phyloP scores from a whole-genome alignment of 2,888 invertebrate species.

The Eupithecia exiguata region DNA sequence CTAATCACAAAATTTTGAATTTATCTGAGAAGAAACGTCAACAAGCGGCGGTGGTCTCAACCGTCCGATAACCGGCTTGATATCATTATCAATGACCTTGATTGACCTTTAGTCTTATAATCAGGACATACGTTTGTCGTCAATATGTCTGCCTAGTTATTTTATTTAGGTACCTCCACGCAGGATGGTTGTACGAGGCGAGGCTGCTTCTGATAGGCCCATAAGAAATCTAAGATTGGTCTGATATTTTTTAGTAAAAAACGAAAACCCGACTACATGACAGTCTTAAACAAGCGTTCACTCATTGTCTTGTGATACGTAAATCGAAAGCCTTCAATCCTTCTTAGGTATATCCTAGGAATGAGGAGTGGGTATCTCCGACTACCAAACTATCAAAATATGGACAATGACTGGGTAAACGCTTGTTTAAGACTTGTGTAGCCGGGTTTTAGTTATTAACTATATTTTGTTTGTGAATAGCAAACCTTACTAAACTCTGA shows the following conservation, averaged over 20 bases:
- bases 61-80: conserved; percentile 13
- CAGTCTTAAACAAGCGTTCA: too few species aligned
- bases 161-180: not conserved
- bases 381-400: too few species aligned
- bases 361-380: too few species aligned
- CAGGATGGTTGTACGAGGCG: not conserved
- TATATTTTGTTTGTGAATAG: too few species aligned
- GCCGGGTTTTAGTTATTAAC: too few species aligned
- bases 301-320: too few species aligned
- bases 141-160: conserved; percentile 25
- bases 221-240: not conserved
- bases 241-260: not conserved
- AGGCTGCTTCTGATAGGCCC: not conserved
- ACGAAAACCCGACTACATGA: too few species aligned
- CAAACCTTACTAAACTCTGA: too few species aligned
- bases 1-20: not conserved
- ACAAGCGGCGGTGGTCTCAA: conserved; percentile 35
- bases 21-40: conserved; percentile 11
- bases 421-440: too few species aligned
- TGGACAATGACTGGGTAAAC: too few species aligned
- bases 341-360: too few species aligned
- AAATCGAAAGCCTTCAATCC: too few species aligned
- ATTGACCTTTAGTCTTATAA: conserved; percentile 27
- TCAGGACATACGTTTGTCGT: conserved; percentile 17
- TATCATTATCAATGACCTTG: conserved; percentile 31